phyloP scores from a whole-genome alignment of 2,888 invertebrate species.

The Scaptodrosophila latifasciaeformis region DNA sequence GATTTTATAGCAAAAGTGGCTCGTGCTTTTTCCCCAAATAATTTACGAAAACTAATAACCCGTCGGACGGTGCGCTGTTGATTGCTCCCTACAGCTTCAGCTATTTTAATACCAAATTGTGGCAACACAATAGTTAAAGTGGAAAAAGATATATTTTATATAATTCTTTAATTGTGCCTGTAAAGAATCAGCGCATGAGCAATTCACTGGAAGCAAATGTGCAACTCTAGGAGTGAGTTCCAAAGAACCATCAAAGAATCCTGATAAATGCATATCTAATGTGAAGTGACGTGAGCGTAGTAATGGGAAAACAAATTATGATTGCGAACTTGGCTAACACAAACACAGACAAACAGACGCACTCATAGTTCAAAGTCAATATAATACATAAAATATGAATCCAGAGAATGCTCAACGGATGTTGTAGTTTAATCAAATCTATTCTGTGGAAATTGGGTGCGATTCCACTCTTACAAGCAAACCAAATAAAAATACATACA shows the following conservation, averaged over 20 bases:
- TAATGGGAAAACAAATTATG: background rate
- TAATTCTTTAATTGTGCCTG: too few species aligned
- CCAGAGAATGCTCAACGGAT: background rate
- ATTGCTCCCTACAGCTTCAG: too few species aligned
- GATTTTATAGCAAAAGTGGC: slow-evolving; percentile 14
- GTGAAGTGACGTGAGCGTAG: background rate
- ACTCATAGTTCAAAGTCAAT: background rate
- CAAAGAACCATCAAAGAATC: too few species aligned
- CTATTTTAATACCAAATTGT: too few species aligned
- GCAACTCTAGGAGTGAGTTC: too few species aligned
- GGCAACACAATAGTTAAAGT: too few species aligned
- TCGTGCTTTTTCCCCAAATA: background rate
- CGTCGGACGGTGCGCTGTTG: slow-evolving; percentile 44
- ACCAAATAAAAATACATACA: too few species aligned
- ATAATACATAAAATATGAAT: background rate
- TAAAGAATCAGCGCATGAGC: too few species aligned
- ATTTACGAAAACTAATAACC: slow-evolving; percentile 39
- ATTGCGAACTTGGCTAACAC: background rate
- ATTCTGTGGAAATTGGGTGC: background rate
- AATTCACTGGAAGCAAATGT: too few species aligned
- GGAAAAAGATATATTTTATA: too few species aligned
- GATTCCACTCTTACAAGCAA: too few species aligned
- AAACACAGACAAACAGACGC: background rate
- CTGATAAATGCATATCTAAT: background rate
- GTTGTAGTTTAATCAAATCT: background rate